Conservation (phyloP, 2,797 vertebrate species). For the Vespertilio murinus region DNA sequence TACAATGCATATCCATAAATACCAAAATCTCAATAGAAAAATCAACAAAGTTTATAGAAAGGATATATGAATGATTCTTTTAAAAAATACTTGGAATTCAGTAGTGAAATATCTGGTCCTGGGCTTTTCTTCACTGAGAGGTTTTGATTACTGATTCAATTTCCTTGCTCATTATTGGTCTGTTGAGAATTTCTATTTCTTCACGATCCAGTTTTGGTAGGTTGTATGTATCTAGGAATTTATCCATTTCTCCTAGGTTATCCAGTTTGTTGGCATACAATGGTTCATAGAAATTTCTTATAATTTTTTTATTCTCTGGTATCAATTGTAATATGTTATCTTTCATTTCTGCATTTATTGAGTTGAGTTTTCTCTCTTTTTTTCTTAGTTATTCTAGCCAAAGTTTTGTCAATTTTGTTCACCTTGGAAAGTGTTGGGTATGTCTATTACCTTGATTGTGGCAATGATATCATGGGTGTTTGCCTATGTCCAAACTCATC, state of each 20-base stretch:
- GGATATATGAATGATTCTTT: not conserved
- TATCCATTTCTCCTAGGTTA: not conserved
- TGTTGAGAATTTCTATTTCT: not conserved
- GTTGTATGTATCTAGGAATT: not conserved
- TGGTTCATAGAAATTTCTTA: not conserved
- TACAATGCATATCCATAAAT: not conserved
- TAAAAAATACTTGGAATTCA: not conserved
- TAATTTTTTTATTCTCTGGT: not conserved
- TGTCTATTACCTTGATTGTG: not conserved
- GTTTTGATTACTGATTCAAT: not conserved
- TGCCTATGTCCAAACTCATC: not conserved
- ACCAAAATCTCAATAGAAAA: not conserved
- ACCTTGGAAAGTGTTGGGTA: not conserved
- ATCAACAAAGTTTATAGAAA: not conserved
- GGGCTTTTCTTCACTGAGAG: not conserved
- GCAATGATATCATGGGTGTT: not conserved
- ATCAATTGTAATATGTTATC: not conserved
- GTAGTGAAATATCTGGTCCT: not conserved
- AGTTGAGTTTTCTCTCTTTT: not conserved
- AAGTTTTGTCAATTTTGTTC: not conserved
- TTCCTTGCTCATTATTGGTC: not conserved
- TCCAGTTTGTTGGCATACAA: not conserved
- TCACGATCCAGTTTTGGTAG: not conserved
- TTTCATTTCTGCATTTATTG: not conserved
- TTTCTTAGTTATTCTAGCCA: constrained; percentile 2